A percentile compares a stretch with the other conserved stretches of the same genome.
phyloP scores from a whole-genome alignment of 30 jellyfish, hydroid and myxozoan species.

The Nemopilema nomurai region DNA sequence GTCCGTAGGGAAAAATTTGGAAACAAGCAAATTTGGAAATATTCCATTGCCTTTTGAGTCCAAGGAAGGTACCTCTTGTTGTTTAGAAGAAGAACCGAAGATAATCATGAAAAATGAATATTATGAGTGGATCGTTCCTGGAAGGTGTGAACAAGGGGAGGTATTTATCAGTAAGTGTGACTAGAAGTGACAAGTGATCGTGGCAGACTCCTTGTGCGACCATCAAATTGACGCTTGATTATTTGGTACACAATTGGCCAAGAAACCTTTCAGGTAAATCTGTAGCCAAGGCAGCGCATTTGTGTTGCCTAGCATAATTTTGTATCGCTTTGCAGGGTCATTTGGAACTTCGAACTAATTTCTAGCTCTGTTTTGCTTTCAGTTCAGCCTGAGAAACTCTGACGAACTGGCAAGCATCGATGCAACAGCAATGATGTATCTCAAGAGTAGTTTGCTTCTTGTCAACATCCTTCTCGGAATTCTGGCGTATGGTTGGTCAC shows the following conservation, averaged over 20 bases:
- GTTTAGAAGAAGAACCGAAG: too few species aligned
- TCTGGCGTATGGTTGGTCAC: not conserved
- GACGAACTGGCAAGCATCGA: not conserved
- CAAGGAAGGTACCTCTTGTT: too few species aligned
- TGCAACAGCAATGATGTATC: not conserved
- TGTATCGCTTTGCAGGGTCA: not conserved
- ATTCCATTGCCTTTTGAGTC: too few species aligned
- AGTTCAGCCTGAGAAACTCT: not conserved
- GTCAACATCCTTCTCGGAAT: not conserved
- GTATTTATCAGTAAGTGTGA: not conserved
- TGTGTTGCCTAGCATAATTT: not conserved
- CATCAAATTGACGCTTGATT: not conserved
- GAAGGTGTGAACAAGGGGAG: not conserved
- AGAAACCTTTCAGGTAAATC: not conserved
- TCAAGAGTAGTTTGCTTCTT: not conserved
- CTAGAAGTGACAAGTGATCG: not conserved
- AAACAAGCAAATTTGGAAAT: too few species aligned
- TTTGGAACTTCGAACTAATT: not conserved
- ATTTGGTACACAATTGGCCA: not conserved
- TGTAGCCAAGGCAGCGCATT: not conserved
- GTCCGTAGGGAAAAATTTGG: too few species aligned
- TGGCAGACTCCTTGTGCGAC: not conserved
- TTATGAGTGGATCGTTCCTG: too few species aligned
- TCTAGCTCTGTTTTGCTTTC: not conserved
- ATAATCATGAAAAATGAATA: too few species aligned